Percentiles rank a stretch among this genome's conserved stretches.
Evolutionary conservation across 2,113 vertebrate genomes (phyloP).

Genomic region (Mungos mungo): DNA sequence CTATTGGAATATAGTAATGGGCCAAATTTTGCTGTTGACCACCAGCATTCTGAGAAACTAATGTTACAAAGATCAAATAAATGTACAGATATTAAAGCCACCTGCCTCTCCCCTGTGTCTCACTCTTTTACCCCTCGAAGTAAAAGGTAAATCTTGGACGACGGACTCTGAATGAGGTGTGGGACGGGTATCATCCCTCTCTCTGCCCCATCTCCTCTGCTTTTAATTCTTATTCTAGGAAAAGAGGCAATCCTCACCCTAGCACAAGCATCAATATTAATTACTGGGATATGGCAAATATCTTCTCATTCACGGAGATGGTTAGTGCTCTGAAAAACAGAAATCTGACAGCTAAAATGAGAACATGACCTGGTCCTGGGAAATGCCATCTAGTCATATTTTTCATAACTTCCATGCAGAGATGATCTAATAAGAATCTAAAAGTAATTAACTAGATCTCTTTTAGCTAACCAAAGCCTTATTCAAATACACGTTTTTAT

Average conservation of each 20-base stretch:
- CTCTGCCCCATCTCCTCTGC: fast-evolving
- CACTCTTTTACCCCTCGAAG: background rate
- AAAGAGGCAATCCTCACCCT: conserved; percentile 55
- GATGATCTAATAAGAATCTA: conserved; percentile 87
- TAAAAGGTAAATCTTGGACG: background rate
- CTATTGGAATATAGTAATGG: conserved; percentile 53
- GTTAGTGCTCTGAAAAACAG: conserved; percentile 79
- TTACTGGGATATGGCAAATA: conserved; percentile 73
- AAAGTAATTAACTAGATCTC: conserved; percentile 88
- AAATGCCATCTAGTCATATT: conserved; percentile 79
- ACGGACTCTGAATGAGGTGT: background rate
- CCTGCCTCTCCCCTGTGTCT: too few species aligned
- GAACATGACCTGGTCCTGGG: conserved; percentile 82
- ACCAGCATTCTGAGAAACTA: conserved; percentile 58
- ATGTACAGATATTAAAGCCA: background rate
- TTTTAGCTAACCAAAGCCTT: conserved; percentile 83
- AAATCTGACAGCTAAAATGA: conserved; percentile 84
- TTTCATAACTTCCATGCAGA: conserved; percentile 81
- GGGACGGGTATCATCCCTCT: background rate
- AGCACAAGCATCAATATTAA: conserved; percentile 75
- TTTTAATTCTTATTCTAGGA: background rate
- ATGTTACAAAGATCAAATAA: conserved; percentile 30
- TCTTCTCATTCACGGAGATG: conserved; percentile 74
- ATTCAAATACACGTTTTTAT: conserved; percentile 87
- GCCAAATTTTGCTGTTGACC: conserved; percentile 62